Evolutionary conservation across 2,113 vertebrate species (phyloP), one percentile per base, ranked within the genome.

Genomic region (Urocynchramus pylzowi): DNA sequence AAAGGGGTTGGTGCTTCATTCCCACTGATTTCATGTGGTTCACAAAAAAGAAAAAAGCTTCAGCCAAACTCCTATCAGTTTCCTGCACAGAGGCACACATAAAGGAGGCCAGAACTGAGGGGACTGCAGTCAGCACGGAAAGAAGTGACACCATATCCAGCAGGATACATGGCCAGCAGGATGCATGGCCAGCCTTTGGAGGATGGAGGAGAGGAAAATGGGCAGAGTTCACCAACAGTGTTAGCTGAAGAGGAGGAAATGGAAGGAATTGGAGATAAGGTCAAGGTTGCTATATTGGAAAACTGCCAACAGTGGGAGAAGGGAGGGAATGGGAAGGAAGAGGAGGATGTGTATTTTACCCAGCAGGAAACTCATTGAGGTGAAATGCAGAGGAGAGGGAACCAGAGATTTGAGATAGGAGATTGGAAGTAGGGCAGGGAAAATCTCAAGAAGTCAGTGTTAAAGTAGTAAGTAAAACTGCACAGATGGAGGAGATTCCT

Each of bases 161-260:
- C 83, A 96, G 96, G 95, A 95, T 89, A 37, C 67, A 18, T 6
- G 49, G 75, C 52, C 82, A 83, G 89, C 85, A 96, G 95, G 95
- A 94, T 89, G 93, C 68, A 31, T 7, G 54, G 79, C 22, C 82
- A 90, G 83, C 60, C 70, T 84, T 90, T 64, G 61, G 76, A 90
- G 90, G 90, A 96, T 45, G 44, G 53, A 91, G 74, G 77, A 71
- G 53, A 93, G 90, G 76, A 89, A 97, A 93, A 92, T 0, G 42
- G 53, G 44, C 73, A 96, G 60, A 93, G 96, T 65, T 95, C 86
- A 96, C 28, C 1, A 0, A 81, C 13, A 82, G 60, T 39, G 37
- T 68, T 41, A 87, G 89, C 65, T 56, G 35, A 88, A 90, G 90
- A 67, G 73, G 35, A 94, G 90, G 96, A 96, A 96, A 93, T 69